Evolutionary conservation across 2,113 vertebrate species (phyloP), one percentile per base, ranked within the genome.

Genomic region (Microcebus lehilahytsara): DNA sequence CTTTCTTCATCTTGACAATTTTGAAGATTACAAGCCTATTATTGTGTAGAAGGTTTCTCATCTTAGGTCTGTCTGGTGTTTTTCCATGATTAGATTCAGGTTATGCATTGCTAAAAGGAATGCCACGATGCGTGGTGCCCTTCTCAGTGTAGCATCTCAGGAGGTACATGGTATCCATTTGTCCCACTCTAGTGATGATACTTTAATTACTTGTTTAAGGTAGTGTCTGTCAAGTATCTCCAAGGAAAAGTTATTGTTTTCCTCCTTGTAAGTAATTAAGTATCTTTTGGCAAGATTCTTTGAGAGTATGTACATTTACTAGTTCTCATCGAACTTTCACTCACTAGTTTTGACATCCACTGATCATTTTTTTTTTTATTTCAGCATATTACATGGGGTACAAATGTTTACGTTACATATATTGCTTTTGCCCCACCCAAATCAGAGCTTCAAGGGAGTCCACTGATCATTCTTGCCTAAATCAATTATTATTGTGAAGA

Each of bases 91-190:
- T 17, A 14, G 0, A 16, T 25, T 42, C 27, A 3, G 16, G 22
- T 16, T 34, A 49, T 46, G 6, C 75, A 16, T 27, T 72, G 2
- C 23, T 72, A 17, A 34, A 53, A 53, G 37, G 34, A 27, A 34
- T 32, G 25, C 17, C 40, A 9, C 9, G 1, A 40, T 5, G 16
- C 12, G 7, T 62, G 2, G 5, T 34, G 4, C 53, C n/a, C 23
- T 85, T 20, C 49, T 46, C 46, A 1, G 3, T 8, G 1, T 5
- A 2, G 23, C 16, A 0, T 49, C 4, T 16, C 0, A 17, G 0
- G 20, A 42, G 5, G 5, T 1, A 37, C 3, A 0, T 14, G 5
- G 10, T 19, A 4, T 11, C 60, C 12, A 14, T 6, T 27, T 16
- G 3, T 22, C 51, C 37, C 16, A 2, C 14, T 17, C 83, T 3